Evolutionary conservation across 2,797 vertebrate genomes (phyloP).

Genomic region (Pitangus sulphuratus): DNA sequence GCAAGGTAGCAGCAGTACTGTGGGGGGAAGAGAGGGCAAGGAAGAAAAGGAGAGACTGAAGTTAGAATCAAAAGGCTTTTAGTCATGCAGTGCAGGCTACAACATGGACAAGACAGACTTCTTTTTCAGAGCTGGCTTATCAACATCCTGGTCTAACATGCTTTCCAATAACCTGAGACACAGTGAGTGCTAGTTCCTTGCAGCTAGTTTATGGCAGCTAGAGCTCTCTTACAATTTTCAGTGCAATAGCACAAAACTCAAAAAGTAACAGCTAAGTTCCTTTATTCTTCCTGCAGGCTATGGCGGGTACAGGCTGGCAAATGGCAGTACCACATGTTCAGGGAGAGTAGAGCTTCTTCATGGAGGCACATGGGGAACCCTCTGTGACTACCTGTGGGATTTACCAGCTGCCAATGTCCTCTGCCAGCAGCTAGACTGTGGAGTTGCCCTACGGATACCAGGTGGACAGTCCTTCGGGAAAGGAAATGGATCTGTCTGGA

Average conservation of each 20-base stretch:
- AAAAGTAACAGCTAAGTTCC: not conserved
- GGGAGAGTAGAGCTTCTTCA: conserved; percentile 70
- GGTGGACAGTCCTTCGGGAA: not conserved
- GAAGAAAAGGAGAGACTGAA: not conserved
- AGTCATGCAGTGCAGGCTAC: not conserved
- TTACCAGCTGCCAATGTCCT: conserved; percentile 47
- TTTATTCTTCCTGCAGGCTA: conserved; percentile 48
- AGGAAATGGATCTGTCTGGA: conserved; percentile 52
- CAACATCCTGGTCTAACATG: not conserved
- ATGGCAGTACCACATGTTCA: conserved; percentile 37
- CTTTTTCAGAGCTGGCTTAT: not conserved
- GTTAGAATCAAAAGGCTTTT: not conserved
- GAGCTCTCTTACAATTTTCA: not conserved
- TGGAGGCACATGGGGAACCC: conserved; percentile 30
- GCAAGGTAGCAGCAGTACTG: not conserved
- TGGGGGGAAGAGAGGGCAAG: not conserved
- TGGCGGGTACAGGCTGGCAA: conserved; percentile 36
- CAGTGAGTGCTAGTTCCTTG: not conserved
- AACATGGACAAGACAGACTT: not conserved
- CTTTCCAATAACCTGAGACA: not conserved
- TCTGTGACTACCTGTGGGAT: conserved; percentile 66
- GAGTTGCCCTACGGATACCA: conserved; percentile 38
- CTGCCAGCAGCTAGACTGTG: conserved; percentile 68
- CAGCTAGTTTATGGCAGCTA: not conserved
- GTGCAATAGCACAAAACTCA: not conserved